Evolutionary conservation across 2,888 invertebrate species (phyloP), one percentile per base, ranked within the genome.

Genomic region (Polylopha cassiicola): DNA sequence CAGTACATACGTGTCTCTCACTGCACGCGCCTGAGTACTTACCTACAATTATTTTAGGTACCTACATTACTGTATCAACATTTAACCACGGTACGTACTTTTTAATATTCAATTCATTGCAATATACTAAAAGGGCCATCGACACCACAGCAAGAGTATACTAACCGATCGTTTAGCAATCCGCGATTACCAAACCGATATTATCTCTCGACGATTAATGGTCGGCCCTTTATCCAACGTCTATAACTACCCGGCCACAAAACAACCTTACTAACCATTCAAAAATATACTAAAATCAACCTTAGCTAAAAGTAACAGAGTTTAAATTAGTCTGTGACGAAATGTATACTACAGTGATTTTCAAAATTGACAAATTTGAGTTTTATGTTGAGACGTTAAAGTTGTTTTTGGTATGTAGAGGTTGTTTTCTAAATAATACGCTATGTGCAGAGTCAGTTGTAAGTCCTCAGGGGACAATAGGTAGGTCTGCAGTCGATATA

Each of bases 131-230:
- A 58, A 63, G 64, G 66, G 61, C 61, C 67, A 64, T 73, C 64
- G 71, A 59, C 71, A 67, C 65, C 55, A 51, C n/a, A n/a, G n/a
- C n/a, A 51, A 53, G 55, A 61, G 59, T 63, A 62, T 62, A 70
- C 71, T 71, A 68, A 70, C 75, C 72, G 69, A 74, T 71, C 77
- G 69, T 75, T 79, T 73, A 74, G 76, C 73, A 77, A 79, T 78
- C 76, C 73, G 65, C 70, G 78, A 77, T 80, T 78, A 78, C 78
- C 57, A 65, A 66, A 64, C 69, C 70, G 80, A 80, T 80, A 77
- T 78, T 80, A 80, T 80, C 80, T 66, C 58, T 54, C 56, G 56
- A 71, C 77, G 79, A 80, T 80, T 80, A 79, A 81, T 81, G 75
- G 68, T 55, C 49, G 61, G 68, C 76, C 78, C 76, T 79, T 76